phyloP scores from a whole-genome alignment of 2,797 vertebrate genomes.

The Mormyrus hasselquistii region DNA sequence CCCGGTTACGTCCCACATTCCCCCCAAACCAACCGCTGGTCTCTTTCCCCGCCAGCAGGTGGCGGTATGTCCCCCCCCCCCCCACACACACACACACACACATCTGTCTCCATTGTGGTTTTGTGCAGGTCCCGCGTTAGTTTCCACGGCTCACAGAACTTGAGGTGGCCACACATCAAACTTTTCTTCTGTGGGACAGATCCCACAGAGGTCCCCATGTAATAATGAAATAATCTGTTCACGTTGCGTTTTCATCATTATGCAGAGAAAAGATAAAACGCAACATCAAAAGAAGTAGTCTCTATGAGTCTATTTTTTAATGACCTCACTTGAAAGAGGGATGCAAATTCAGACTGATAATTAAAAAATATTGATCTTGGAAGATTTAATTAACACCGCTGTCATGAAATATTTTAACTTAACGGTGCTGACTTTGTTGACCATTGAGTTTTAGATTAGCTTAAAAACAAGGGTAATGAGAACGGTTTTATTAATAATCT shows the following conservation, averaged over 20 bases:
- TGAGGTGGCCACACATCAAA: not conserved
- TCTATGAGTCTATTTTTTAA: not conserved
- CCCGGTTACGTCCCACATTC: not conserved
- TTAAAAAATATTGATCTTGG: conserved; percentile 12
- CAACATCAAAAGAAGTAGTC: not conserved
- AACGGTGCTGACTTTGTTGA: not conserved
- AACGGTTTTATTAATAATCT: not conserved
- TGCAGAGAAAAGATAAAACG: not conserved
- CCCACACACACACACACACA: not conserved
- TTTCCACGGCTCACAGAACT: not conserved
- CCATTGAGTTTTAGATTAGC: not conserved
- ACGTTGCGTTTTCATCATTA: not conserved
- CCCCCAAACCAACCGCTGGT: too few relatives aligned
- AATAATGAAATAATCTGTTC: conserved; percentile 33
- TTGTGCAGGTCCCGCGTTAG: not conserved
- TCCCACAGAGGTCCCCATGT: conserved; percentile 18
- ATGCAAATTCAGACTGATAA: not conserved
- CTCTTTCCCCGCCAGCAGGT: not conserved
- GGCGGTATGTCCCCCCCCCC: not conserved
- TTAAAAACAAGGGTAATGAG: not conserved
- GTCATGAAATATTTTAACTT: not conserved
- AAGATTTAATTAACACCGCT: not conserved
- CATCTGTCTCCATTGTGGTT: not conserved
- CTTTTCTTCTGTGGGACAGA: conserved; percentile 16
- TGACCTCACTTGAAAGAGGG: not conserved